A percentile compares a stretch with the other conserved stretches of the same genome.
phyloP scores from a whole-genome alignment of 1,140 invertebrate genomes.

The Euschistus heros region DNA sequence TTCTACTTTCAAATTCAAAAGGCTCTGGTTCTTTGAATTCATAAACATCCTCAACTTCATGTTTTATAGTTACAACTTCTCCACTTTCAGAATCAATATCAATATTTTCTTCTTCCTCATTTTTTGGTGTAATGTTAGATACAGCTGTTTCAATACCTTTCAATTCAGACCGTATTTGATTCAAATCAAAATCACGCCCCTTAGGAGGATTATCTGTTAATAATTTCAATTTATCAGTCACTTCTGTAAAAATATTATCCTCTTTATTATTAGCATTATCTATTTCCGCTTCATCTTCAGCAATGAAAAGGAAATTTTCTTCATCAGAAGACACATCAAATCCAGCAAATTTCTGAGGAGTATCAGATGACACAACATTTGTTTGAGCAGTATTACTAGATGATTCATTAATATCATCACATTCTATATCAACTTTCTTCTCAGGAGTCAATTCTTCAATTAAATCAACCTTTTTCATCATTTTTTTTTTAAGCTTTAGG shows the following conservation, averaged over 20 bases:
- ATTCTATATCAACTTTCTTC: neutral
- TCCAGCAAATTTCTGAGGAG: constrained; percentile 16
- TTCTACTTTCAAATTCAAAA: constrained; percentile 26
- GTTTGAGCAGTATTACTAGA: neutral
- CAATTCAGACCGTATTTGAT: constrained; percentile 69
- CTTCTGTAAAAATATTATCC: constrained; percentile 12
- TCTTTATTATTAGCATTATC: constrained; percentile 2
- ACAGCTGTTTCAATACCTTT: constrained; percentile 62
- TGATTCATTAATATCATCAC: neutral
- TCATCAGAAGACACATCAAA: constrained; percentile 2
- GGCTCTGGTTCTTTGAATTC: constrained; percentile 63
- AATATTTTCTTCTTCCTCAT: constrained; percentile 15
- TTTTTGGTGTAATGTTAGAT: constrained; percentile 33
- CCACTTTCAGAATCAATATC: neutral
- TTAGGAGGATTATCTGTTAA: constrained; percentile 36
- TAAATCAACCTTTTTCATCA: constrained; percentile 17
- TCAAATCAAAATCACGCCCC: constrained; percentile 66
- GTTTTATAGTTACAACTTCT: constrained; percentile 1
- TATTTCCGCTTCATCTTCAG: constrained; percentile 13
- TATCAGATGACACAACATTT: neutral
- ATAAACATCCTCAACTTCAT: constrained; percentile 55
- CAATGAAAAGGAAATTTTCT: constrained; percentile 8
- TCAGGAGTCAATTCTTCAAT: constrained; percentile 3
- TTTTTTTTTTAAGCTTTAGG: constrained; percentile 10
- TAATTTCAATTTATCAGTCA: constrained; percentile 20